Percentiles rank a stretch among this genome's conserved stretches.
Conservation (phyloP, 2,888 invertebrate species). For the Galerucella nymphaeae region DNA sequence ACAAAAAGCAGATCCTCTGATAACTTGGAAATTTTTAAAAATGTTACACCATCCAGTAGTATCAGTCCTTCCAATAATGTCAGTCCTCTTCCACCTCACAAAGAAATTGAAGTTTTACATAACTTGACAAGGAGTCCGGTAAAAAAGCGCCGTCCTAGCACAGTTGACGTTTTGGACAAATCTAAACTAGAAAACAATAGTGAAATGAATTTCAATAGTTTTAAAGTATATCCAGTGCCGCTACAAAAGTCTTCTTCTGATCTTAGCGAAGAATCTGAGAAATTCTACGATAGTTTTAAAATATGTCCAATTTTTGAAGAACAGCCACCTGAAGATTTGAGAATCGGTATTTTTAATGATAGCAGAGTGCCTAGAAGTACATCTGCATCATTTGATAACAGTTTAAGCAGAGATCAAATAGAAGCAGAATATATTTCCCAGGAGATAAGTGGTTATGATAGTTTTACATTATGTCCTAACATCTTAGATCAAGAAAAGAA, state of each 20-base stretch:
- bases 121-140: slow-evolving; percentile 75
- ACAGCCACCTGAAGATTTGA: slow-evolving; percentile 8
- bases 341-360: neutral
- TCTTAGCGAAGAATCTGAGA: neutral
- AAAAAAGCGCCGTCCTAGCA: slow-evolving; percentile 34
- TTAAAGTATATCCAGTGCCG: slow-evolving; percentile 43
- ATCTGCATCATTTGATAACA: neutral
- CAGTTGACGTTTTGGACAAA: neutral
- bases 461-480: slow-evolving; percentile 31
- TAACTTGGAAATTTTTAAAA: slow-evolving; percentile 3
- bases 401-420: slow-evolving; percentile 1
- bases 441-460: slow-evolving; percentile 19
- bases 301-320: slow-evolving; percentile 5
- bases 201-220: slow-evolving; percentile 47
- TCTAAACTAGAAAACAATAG: slow-evolving; percentile 16
- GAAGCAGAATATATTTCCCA: slow-evolving; percentile 15
- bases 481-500: neutral
- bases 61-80: neutral
- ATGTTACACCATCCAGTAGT: neutral
- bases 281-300: slow-evolving; percentile 11
- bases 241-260: neutral
- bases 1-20: slow-evolving; percentile 9
- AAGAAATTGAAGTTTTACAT: slow-evolving; percentile 75
- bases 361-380: neutral
- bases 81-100: slow-evolving; percentile 64